Evolutionary conservation across 2,113 vertebrate species (phyloP).

Genomic region (Actinemys pallida): DNA sequence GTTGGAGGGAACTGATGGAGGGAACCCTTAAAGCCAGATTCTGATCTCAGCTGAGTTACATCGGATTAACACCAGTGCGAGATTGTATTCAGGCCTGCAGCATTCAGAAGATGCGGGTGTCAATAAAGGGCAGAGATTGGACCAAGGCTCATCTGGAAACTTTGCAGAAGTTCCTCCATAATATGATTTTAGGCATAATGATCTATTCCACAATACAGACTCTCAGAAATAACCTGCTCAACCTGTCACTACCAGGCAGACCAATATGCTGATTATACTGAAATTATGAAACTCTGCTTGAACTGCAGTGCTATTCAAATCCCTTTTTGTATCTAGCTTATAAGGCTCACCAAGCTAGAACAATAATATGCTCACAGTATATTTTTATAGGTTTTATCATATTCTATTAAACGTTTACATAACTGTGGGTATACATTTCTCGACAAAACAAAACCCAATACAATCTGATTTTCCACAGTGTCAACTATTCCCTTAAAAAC

Average conservation of each 20-base stretch:
- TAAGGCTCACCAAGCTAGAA: constrained; percentile 51
- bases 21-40: not conserved
- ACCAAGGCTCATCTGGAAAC: not conserved
- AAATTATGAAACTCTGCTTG: constrained; percentile 47
- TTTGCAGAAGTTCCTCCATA: not conserved
- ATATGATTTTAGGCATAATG: constrained; percentile 39
- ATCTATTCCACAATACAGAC: constrained; percentile 61
- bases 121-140: not conserved
- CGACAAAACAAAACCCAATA: constrained; percentile 1
- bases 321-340: constrained; percentile 6
- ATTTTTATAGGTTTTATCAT: not conserved
- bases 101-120: not conserved
- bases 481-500: not conserved
- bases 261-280: constrained; percentile 41
- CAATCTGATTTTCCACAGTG: constrained; percentile 15
- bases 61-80: not conserved
- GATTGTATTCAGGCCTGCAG: not conserved
- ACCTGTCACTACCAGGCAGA: constrained; percentile 55
- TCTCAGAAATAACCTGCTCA: constrained; percentile 57
- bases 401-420: constrained; percentile 55
- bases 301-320: constrained; percentile 46
- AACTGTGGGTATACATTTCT: not conserved
- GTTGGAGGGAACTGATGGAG: not conserved
- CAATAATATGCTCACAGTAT: constrained; percentile 43
- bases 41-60: not conserved